Percentiles rank a stretch among this genome's conserved stretches.
phyloP scores from a whole-genome alignment of 53 echinoderm and acorn worm genomes.

The Echinometra lucunter region DNA sequence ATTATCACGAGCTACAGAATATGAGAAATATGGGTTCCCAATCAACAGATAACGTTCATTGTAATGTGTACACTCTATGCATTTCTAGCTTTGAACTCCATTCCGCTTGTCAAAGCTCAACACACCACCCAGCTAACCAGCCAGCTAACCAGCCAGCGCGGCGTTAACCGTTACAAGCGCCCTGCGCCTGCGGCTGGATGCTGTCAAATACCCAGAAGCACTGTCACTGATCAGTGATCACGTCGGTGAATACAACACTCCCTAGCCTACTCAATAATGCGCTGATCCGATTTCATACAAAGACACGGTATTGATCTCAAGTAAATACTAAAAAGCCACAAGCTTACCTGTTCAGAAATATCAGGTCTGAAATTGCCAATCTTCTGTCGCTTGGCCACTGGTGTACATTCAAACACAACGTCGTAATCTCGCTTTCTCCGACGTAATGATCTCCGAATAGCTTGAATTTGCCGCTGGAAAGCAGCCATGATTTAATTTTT shows the following conservation, averaged over 20 bases:
- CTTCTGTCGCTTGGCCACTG: constrained; percentile 53
- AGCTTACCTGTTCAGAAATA: constrained; percentile 40
- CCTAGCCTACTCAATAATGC: neutral
- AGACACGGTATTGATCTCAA: constrained; percentile 18
- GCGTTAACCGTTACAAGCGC: too few relatives aligned
- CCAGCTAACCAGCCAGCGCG: too few relatives aligned
- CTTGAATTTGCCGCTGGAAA: constrained; percentile 87
- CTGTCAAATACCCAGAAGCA: neutral
- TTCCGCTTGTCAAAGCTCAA: too few relatives aligned
- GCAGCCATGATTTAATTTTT: constrained; percentile 48
- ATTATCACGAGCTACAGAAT: too few relatives aligned
- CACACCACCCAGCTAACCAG: too few relatives aligned
- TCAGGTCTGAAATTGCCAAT: constrained; percentile 66
- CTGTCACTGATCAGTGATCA: neutral
- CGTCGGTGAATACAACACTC: neutral
- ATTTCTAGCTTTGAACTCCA: too few relatives aligned
- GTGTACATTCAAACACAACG: constrained; percentile 52
- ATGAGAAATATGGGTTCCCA: too few relatives aligned
- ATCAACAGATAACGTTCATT: too few relatives aligned
- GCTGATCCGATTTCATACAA: constrained; percentile 3
- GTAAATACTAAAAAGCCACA: neutral
- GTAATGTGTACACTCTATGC: too few relatives aligned
- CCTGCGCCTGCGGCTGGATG: too few relatives aligned
- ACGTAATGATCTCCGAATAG: constrained; percentile 80
- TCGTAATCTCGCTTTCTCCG: constrained; percentile 72